phyloP scores from a whole-genome alignment of 2,888 invertebrate species.

The Balanococcus diminutus region DNA sequence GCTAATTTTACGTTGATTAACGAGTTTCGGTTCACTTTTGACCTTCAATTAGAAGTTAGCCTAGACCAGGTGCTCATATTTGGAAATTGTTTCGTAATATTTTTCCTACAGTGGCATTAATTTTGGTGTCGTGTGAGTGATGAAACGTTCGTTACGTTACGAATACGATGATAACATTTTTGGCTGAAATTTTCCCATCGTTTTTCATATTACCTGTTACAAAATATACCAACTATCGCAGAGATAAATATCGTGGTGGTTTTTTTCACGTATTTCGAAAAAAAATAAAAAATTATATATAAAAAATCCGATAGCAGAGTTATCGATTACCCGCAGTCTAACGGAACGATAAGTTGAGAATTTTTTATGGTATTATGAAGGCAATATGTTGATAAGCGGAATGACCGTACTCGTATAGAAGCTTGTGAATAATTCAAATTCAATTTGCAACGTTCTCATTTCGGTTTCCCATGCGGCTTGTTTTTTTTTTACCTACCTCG shows the following conservation, averaged over 20 bases:
- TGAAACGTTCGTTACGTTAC: no score
- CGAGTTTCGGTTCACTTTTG: no score
- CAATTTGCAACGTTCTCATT: constrained; percentile 10
- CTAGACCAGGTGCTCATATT: no score
- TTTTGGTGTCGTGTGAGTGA: no score
- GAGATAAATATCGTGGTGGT: background rate
- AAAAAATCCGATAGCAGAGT: background rate
- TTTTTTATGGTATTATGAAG: constrained; percentile 12
- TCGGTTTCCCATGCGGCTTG: constrained; percentile 29
- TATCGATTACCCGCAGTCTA: background rate
- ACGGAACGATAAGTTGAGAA: background rate
- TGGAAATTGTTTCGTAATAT: no score
- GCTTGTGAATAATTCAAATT: constrained; percentile 40
- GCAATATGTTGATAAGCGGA: constrained; percentile 24
- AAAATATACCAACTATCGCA: no score
- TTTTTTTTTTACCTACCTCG: background rate
- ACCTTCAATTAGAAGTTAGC: no score
- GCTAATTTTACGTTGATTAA: no score
- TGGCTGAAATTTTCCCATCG: no score
- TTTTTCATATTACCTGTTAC: no score
- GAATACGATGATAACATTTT: no score
- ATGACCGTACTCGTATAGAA: background rate
- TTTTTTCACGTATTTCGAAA: background rate
- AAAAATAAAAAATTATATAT: background rate
- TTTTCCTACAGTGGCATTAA: no score